phyloP scores from a whole-genome alignment of 2,797 vertebrate species.

The Tympanoctomys barrerae region DNA sequence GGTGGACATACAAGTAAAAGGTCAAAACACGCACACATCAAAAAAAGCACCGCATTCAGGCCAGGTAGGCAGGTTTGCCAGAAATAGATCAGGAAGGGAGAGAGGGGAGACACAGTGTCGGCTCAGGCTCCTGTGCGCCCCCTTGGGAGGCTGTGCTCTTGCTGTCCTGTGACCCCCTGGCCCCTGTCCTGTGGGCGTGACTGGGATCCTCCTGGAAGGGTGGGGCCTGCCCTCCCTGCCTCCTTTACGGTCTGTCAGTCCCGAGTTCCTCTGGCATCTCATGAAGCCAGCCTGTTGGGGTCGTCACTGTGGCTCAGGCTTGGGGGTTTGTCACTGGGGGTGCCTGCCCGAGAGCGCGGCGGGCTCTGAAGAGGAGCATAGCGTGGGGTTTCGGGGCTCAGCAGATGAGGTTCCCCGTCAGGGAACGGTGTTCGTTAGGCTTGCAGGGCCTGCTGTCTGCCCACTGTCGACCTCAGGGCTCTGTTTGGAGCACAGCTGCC shows the following conservation, averaged over 20 bases:
- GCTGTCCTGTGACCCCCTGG: not conserved
- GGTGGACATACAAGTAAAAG: not conserved
- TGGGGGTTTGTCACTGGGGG: not conserved
- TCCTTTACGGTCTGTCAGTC: not conserved
- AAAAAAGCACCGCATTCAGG: not conserved
- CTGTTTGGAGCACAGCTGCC: not conserved
- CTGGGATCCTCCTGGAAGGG: not conserved
- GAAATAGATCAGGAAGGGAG: constrained; percentile 2
- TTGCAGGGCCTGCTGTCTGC: not conserved
- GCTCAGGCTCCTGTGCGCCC: not conserved
- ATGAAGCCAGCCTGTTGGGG: not conserved
- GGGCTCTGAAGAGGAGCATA: not conserved
- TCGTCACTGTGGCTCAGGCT: not conserved
- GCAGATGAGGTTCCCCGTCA: not conserved
- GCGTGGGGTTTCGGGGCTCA: not conserved
- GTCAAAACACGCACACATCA: not conserved
- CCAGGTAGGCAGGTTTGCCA: not conserved
- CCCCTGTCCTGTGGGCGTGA: not conserved
- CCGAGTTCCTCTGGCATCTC: not conserved
- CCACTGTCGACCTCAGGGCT: not conserved
- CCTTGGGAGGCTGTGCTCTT: not conserved
- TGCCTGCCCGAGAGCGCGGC: not conserved
- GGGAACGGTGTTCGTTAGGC: accelerated
- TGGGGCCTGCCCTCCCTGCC: not conserved
- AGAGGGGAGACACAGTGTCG: not conserved